Percentiles rank a stretch among this genome's conserved stretches.
These are phyloP conservation scores for Phorcus lineatus DNA, from an alignment of 2,888 invertebrate species.

Conservation along the genomic window DNA sequence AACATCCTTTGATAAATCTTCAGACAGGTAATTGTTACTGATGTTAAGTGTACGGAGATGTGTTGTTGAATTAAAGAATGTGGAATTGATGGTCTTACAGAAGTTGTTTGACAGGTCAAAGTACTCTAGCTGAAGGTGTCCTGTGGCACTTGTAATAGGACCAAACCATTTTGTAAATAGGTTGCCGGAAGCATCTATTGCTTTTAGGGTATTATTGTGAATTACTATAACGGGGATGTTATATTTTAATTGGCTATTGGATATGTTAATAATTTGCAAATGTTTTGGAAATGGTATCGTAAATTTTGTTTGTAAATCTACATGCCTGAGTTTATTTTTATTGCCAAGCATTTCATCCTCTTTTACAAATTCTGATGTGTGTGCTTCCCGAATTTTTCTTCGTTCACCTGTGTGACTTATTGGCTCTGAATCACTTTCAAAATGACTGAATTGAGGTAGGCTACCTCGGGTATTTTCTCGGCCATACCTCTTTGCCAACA, in stretches of 20 bases:
- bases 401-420: no score
- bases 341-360: no score
- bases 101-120: conserved; percentile 34
- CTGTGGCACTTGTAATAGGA: neutral
- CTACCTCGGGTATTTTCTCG: no score
- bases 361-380: no score
- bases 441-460: no score
- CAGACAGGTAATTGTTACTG: conserved; percentile 30
- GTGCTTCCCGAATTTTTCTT: no score
- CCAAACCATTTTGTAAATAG: conserved; percentile 32
- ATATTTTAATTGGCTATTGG: neutral
- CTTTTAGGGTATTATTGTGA: conserved; percentile 21
- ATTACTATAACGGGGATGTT: neutral
- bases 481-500: no score
- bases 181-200: conserved; percentile 28
- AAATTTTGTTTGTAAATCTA: no score
- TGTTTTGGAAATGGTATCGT: neutral
- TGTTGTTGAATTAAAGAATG: neutral
- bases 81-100: neutral
- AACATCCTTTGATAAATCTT: neutral
- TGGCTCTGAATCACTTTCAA: no score
- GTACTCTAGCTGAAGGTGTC: conserved; percentile 6
- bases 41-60: conserved; percentile 26
- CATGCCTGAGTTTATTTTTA: no score
- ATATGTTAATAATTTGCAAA: neutral